Percentiles rank a stretch among this genome's conserved stretches.
These are phyloP conservation scores for Meghimatium bilineatum DNA, from an alignment of 2,888 invertebrate genomes.

Conservation along the genomic window DNA sequence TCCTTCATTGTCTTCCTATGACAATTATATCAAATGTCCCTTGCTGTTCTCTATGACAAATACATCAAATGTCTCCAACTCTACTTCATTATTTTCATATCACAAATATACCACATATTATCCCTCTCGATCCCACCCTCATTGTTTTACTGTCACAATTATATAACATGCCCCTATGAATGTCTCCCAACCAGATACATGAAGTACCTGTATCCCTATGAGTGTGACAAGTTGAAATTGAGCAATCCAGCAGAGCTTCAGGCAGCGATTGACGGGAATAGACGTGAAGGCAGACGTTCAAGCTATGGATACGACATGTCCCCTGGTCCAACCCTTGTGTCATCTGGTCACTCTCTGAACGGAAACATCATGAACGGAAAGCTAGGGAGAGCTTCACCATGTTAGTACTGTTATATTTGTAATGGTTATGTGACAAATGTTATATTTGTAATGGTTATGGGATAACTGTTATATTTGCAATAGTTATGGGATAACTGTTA, in stretches of 20 bases:
- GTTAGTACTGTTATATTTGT: constrained; percentile 42
- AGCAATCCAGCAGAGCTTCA: constrained; percentile 96
- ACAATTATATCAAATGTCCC: too few relatives aligned
- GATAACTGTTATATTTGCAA: too few relatives aligned
- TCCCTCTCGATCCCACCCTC: too few relatives aligned
- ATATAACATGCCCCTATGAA: background rate
- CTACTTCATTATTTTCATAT: too few relatives aligned
- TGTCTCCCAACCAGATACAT: constrained; percentile 87
- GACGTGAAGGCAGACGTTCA: constrained; percentile 94
- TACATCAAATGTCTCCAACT: too few relatives aligned
- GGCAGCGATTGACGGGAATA: constrained; percentile 98
- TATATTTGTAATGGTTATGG: too few relatives aligned
- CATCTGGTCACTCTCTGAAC: constrained; percentile 70
- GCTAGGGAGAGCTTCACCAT: constrained; percentile 55
- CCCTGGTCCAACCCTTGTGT: constrained; percentile 74
- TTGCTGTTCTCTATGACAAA: too few relatives aligned
- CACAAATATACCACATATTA: too few relatives aligned
- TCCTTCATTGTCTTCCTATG: too few relatives aligned
- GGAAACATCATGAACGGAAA: constrained; percentile 72
- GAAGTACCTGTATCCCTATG: constrained; percentile 99
- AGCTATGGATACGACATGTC: constrained; percentile 85
- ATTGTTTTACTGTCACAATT: too few relatives aligned
- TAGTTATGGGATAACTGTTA: too few relatives aligned
- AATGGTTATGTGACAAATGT: too few relatives aligned
- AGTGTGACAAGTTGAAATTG: constrained; percentile 95